phyloP scores from a whole-genome alignment of 2,113 vertebrate genomes.

The Vanacampus margaritifer region DNA sequence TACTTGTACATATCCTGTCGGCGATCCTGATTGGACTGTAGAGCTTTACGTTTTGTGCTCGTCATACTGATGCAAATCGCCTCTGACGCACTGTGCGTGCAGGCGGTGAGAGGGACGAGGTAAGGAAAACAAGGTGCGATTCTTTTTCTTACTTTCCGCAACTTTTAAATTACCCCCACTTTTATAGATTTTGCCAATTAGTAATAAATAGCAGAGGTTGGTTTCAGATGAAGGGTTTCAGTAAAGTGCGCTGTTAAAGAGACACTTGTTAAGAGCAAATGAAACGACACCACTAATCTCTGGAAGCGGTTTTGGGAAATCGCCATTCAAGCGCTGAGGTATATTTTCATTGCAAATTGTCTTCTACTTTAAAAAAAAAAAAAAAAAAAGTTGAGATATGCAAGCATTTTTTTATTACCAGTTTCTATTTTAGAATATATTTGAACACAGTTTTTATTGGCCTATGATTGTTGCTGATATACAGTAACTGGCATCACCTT shows the following conservation, averaged over 20 bases:
- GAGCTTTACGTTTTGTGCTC: constrained; percentile 56
- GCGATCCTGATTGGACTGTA: constrained; percentile 59
- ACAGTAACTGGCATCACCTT: too few species aligned
- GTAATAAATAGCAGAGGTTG: constrained; percentile 4
- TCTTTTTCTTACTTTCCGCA: not conserved
- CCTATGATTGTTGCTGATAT: too few species aligned
- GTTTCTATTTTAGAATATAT: too few species aligned
- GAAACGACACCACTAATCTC: not conserved
- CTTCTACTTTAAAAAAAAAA: too few species aligned
- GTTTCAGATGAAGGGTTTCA: constrained; percentile 3
- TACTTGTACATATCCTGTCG: constrained; percentile 30
- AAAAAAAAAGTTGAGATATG: too few species aligned
- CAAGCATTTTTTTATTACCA: too few species aligned
- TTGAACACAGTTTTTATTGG: too few species aligned
- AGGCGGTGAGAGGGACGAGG: not conserved
- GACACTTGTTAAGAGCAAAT: not conserved
- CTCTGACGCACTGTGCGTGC: constrained; percentile 24
- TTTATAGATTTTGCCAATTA: constrained; percentile 6
- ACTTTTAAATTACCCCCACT: not conserved
- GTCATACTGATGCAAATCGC: constrained; percentile 43
- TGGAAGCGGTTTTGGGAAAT: not conserved
- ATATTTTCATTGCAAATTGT: too few species aligned
- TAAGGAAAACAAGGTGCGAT: not conserved
- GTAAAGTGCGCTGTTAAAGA: not conserved
- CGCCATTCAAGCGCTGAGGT: not conserved